phyloP scores from a whole-genome alignment of 2,113 vertebrate species.

The Onychostruthus taczanowskii region DNA sequence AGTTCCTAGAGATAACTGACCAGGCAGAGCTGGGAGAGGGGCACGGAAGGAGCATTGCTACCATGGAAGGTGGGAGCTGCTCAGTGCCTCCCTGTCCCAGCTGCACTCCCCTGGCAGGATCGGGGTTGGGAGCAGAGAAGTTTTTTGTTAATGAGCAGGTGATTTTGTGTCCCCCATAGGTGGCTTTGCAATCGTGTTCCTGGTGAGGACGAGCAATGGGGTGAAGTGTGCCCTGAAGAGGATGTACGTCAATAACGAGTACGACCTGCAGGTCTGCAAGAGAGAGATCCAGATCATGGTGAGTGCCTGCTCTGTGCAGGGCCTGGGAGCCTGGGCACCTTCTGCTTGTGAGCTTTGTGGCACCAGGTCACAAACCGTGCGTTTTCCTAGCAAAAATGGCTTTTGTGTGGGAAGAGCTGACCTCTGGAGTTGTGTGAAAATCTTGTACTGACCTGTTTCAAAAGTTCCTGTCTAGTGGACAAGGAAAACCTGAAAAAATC shows the following conservation, averaged over 20 bases:
- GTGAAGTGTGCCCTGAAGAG: conserved; percentile 94
- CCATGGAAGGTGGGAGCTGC: background rate
- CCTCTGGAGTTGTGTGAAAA: background rate
- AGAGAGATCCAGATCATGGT: conserved; percentile 99
- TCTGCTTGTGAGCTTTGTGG: background rate
- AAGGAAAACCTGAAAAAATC: background rate
- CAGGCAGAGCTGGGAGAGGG: background rate
- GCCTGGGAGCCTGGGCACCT: background rate
- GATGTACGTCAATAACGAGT: conserved; percentile 98
- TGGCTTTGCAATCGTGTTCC: conserved; percentile 95
- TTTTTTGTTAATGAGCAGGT: background rate
- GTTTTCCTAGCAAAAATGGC: background rate
- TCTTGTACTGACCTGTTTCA: background rate
- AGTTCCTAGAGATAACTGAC: background rate
- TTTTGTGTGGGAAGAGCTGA: background rate
- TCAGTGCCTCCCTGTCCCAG: background rate
- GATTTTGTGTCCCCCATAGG: conserved; percentile 70
- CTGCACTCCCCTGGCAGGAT: background rate
- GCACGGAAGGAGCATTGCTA: background rate
- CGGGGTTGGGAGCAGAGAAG: background rate
- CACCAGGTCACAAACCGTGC: rapidly evolving
- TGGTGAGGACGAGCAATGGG: conserved; percentile 91
- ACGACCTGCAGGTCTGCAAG: conserved; percentile 95
- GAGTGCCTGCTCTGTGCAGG: conserved; percentile 27
- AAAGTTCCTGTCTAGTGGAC: background rate